Conservation (phyloP, 2,797 vertebrate genomes). For the Gymnodraco acuticeps region DNA sequence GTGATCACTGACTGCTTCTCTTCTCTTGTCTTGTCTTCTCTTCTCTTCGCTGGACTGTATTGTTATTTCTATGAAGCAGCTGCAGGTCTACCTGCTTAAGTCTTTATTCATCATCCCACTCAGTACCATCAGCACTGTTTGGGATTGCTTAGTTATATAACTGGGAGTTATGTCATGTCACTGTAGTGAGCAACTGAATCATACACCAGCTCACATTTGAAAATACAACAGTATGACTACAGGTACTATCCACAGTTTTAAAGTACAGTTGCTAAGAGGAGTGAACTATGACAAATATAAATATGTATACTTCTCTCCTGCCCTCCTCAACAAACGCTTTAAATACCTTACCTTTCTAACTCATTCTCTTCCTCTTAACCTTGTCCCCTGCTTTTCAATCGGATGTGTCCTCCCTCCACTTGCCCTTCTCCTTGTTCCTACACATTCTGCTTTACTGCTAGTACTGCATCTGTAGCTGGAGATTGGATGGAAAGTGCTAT, state of each 20-base stretch:
- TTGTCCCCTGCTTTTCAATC: conserved; percentile 8
- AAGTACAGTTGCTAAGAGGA: background rate
- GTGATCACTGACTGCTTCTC: background rate
- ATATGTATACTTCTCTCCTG: conserved; percentile 4
- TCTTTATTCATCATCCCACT: conserved; percentile 45
- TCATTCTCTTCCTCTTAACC: background rate
- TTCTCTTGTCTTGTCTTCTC: background rate
- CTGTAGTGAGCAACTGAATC: conserved; percentile 46
- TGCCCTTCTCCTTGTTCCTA: background rate
- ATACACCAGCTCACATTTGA: conserved; percentile 25
- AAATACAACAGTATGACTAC: conserved; percentile 14
- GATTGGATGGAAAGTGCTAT: background rate
- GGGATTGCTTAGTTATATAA: conserved; percentile 48
- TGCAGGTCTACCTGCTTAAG: conserved; percentile 22
- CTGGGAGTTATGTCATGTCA: conserved; percentile 51
- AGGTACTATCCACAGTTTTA: background rate
- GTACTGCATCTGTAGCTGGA: background rate
- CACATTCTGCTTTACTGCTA: background rate
- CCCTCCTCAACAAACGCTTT: conserved; percentile 9
- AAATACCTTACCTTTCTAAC: conserved; percentile 28
- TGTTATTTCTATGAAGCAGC: conserved; percentile 2
- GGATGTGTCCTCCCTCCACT: background rate
- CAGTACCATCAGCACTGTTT: conserved; percentile 38
- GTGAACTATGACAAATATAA: no score
- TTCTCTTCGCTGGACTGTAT: background rate